Percentiles rank a stretch among this genome's conserved stretches.
Conservation (phyloP, 1,140 invertebrate species). For the Drosophila yakuba region DNA sequence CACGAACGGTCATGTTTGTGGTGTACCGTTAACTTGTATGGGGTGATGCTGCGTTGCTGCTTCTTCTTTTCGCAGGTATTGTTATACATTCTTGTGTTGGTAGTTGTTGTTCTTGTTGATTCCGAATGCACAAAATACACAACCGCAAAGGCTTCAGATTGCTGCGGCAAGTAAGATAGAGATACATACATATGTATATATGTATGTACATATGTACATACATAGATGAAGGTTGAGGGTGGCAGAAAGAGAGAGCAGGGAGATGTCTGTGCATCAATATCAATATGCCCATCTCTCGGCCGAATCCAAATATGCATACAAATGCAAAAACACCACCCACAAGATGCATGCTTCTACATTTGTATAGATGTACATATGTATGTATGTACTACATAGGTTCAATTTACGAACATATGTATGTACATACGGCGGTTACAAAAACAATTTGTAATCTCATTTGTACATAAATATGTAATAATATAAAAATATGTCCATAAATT, state of each 20-base stretch:
- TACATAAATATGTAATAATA: background rate
- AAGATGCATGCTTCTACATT: slow-evolving; percentile 10
- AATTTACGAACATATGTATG: background rate
- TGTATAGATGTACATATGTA: background rate
- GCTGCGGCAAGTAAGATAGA: slow-evolving; percentile 14
- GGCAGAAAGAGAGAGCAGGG: background rate
- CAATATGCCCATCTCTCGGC: slow-evolving; percentile 33
- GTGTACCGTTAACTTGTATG: slow-evolving; percentile 50
- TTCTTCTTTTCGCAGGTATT: slow-evolving; percentile 39
- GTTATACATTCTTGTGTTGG: slow-evolving; percentile 44
- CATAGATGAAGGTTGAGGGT: background rate
- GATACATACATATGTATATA: background rate
- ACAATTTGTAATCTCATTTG: background rate
- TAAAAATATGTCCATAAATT: no score
- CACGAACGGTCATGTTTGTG: slow-evolving; percentile 45
- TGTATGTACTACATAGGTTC: background rate
- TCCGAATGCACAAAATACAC: slow-evolving; percentile 60
- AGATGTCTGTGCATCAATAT: slow-evolving; percentile 36
- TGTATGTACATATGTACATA: no score
- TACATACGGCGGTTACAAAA: background rate
- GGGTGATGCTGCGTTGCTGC: slow-evolving; percentile 55
- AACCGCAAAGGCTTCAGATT: slow-evolving; percentile 60
- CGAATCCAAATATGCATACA: slow-evolving; percentile 49
- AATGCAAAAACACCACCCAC: slow-evolving; percentile 26
- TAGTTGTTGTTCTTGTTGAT: slow-evolving; percentile 38